Percentiles rank a stretch among this genome's conserved stretches.
These are phyloP conservation scores for Argyra leucocephala DNA, from an alignment of 2,888 invertebrate genomes.

Conservation along the genomic window DNA sequence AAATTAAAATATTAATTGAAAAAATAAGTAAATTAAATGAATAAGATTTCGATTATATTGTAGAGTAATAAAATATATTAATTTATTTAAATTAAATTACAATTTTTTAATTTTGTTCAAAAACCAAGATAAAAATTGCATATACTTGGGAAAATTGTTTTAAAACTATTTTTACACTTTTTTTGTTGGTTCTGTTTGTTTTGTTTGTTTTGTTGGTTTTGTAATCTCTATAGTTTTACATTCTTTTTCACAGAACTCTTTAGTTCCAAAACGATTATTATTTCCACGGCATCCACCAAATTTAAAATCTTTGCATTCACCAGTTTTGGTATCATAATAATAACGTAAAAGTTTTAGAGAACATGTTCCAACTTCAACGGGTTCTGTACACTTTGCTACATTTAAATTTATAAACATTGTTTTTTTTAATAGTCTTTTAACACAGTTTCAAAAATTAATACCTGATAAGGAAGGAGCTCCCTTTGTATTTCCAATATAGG, in stretches of 20 bases:
- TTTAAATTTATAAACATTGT: background rate
- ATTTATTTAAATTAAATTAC: no score
- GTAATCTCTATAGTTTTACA: background rate
- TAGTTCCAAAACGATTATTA: conserved; percentile 10
- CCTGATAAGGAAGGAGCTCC: background rate
- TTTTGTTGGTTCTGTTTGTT: background rate
- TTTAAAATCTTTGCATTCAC: conserved; percentile 11
- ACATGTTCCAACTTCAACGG: background rate
- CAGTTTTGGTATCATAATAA: background rate
- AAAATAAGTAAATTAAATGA: no score
- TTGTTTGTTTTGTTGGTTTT: background rate
- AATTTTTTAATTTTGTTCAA: no score
- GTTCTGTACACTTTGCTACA: background rate
- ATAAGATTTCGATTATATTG: no score
- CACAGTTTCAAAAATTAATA: background rate
- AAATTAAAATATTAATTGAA: no score
- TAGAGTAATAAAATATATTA: no score
- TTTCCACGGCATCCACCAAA: conserved; percentile 18
- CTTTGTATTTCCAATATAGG: background rate
- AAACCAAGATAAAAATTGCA: conserved; percentile 51
- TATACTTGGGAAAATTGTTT: background rate
- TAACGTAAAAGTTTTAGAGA: background rate
- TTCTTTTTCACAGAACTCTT: conserved; percentile 11
- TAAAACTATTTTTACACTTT: background rate
- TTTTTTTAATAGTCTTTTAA: background rate